phyloP scores from a whole-genome alignment of 2,888 invertebrate genomes.

The Stenotaenia linearis region DNA sequence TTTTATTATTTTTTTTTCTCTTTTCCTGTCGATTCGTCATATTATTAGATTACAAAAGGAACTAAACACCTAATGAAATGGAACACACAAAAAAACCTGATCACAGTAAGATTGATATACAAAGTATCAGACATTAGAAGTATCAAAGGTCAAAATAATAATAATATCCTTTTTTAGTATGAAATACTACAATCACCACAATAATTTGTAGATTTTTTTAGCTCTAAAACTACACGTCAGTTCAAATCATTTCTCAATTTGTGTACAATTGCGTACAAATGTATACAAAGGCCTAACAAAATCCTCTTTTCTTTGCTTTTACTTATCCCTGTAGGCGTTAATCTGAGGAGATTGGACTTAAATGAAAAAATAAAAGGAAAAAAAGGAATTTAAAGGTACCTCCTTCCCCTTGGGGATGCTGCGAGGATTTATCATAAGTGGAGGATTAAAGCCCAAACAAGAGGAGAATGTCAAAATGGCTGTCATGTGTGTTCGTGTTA shows the following conservation, averaged over 20 bases:
- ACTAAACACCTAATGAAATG: no score
- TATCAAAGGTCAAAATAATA: no score
- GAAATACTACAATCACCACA: no score
- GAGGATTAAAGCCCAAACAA: slow-evolving; percentile 14
- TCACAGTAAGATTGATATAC: no score
- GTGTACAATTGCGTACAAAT: neutral
- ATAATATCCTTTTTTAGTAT: no score
- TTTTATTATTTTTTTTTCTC: no score
- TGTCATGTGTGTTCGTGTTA: slow-evolving; percentile 24
- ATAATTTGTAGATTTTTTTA: no score
- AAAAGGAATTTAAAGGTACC: neutral
- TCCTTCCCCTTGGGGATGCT: slow-evolving; percentile 2
- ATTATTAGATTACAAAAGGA: no score
- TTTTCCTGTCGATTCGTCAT: no score
- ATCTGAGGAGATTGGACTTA: neutral
- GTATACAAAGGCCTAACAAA: neutral
- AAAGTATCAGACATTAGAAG: no score
- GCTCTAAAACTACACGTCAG: no score
- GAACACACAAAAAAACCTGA: no score
- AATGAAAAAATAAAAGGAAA: neutral
- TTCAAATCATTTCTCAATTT: neutral
- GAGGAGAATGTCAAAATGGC: slow-evolving; percentile 11
- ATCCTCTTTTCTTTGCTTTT: neutral
- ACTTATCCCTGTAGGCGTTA: neutral
- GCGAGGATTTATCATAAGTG: slow-evolving; percentile 21